These are phyloP conservation scores for Perizoma flavofasciatum DNA, from an alignment of 2,888 invertebrate species.

Conservation along the genomic window DNA sequence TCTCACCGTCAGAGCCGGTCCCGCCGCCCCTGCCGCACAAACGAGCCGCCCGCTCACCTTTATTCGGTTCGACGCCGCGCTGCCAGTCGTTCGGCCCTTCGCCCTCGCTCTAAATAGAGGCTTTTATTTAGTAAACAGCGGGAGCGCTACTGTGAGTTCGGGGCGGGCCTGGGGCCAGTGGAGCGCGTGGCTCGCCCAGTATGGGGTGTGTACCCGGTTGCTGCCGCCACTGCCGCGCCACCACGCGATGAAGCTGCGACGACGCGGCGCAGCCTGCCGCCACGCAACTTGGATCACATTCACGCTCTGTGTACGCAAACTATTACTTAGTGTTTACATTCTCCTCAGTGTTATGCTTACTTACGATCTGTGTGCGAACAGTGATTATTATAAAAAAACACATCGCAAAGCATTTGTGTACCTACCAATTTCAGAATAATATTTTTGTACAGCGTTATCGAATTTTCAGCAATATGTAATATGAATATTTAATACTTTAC, in stretches of 20 bases:
- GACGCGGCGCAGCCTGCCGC: slow-evolving; percentile 46
- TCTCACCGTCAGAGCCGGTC: slow-evolving; percentile 81
- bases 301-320: slow-evolving; percentile 72
- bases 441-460: too few species aligned
- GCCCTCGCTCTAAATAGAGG: slow-evolving; percentile 81
- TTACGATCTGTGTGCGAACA: slow-evolving; percentile 5
- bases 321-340: slow-evolving; percentile 17
- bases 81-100: slow-evolving; percentile 74
- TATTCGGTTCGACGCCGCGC: slow-evolving; percentile 81
- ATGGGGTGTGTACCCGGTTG: slow-evolving; percentile 70
- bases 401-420: not conserved
- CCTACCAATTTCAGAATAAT: not conserved
- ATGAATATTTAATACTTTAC: too few species aligned
- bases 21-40: slow-evolving; percentile 79
- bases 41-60: slow-evolving; percentile 80
- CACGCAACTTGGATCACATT: slow-evolving; percentile 61
- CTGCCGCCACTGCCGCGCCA: slow-evolving; percentile 43
- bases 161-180: slow-evolving; percentile 54
- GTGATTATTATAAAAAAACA: slow-evolving; percentile 8
- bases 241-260: slow-evolving; percentile 49
- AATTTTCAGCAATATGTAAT: not conserved
- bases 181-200: slow-evolving; percentile 64
- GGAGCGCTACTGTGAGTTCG: slow-evolving; percentile 72
- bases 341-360: slow-evolving; percentile 7
- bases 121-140: slow-evolving; percentile 82